Conservation (phyloP, 2,797 vertebrate genomes). For the Lerista edwardsae region DNA sequence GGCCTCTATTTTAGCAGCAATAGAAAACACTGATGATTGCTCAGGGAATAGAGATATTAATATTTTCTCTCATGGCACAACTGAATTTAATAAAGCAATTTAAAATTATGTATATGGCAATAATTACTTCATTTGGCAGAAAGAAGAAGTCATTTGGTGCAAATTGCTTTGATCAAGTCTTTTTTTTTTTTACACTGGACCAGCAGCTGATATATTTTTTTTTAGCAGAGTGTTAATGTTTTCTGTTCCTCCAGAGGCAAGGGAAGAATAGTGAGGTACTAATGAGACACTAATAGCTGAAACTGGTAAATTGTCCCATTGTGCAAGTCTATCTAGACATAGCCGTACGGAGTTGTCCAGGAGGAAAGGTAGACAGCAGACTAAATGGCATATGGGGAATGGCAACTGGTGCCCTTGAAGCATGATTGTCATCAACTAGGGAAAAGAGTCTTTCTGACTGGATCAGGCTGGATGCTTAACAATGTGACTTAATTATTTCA, state of each 20-base stretch:
- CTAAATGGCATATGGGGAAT: not conserved
- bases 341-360: slow-evolving; percentile 5
- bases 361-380: slow-evolving; percentile 12
- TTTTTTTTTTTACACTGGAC: not conserved
- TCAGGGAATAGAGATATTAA: slow-evolving; percentile 21
- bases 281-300: slow-evolving; percentile 11
- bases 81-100: slow-evolving; percentile 23
- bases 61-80: slow-evolving; percentile 1
- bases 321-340: not conserved
- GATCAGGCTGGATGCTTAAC: not conserved
- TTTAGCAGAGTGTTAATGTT: not conserved
- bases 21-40: slow-evolving; percentile 9
- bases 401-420: not conserved
- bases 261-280: not conserved
- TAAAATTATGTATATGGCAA: slow-evolving; percentile 10
- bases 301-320: slow-evolving; percentile 17
- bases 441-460: not conserved
- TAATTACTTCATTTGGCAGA: slow-evolving; percentile 20
- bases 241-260: not conserved
- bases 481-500: slow-evolving; percentile 18
- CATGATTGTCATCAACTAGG: not conserved
- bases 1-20: not conserved
- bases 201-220: not conserved
- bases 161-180: slow-evolving; percentile 8
- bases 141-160: slow-evolving; percentile 1